phyloP scores from a whole-genome alignment of 2,888 invertebrate species.

The Anagyrus pseudococci region DNA sequence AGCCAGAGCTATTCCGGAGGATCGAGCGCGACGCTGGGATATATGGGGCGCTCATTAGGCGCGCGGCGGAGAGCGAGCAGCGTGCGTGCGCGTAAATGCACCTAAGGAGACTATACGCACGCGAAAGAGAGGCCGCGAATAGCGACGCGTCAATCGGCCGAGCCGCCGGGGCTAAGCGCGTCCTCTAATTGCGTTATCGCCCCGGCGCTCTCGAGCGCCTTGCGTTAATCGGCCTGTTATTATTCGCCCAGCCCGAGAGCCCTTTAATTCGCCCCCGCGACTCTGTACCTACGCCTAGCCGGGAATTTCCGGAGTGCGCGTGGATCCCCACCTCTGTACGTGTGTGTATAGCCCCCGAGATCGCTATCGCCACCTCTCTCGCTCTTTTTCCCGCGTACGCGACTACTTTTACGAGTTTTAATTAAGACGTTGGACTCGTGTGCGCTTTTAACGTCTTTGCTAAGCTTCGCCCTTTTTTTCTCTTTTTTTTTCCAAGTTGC shows the following conservation, averaged over 20 bases:
- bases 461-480: background rate
- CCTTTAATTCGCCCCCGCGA: slow-evolving; percentile 27
- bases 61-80: slow-evolving; percentile 8
- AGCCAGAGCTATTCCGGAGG: slow-evolving; percentile 22
- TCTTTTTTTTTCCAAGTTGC: too few relatives aligned
- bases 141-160: background rate
- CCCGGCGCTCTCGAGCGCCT: slow-evolving; percentile 13
- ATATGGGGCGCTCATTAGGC: slow-evolving; percentile 50
- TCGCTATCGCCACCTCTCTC: background rate
- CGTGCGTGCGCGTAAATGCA: background rate
- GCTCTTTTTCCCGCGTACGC: background rate
- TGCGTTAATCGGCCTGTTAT: slow-evolving; percentile 22
- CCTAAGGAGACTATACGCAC: too few relatives aligned
- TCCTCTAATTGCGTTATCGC: slow-evolving; percentile 30
- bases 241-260: slow-evolving; percentile 18
- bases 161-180: background rate
- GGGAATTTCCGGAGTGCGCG: slow-evolving; percentile 18
- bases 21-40: slow-evolving; percentile 44
- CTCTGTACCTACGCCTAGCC: too few relatives aligned
- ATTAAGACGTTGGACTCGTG: slow-evolving; percentile 35
- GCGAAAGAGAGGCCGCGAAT: slow-evolving; percentile 6
- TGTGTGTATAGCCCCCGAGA: background rate
- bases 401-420: slow-evolving; percentile 17
- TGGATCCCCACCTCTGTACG: background rate
- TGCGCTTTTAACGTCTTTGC: slow-evolving; percentile 15